Evolutionary conservation across 1,140 invertebrate species (phyloP).

Genomic region (Asbolus verrucosus): DNA sequence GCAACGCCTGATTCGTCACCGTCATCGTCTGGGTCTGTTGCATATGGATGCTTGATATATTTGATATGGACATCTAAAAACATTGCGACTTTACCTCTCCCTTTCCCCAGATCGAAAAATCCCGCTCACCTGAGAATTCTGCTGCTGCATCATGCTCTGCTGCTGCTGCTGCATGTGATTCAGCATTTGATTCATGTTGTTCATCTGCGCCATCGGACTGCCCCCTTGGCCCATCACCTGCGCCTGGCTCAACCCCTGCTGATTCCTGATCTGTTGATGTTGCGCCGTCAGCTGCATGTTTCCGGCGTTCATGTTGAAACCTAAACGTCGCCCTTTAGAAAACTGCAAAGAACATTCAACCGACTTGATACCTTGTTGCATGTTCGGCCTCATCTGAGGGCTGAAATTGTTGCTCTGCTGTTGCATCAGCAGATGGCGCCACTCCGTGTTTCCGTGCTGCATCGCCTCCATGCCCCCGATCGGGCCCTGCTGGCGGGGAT

Average conservation of each 20-base stretch:
- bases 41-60: constrained; percentile 75
- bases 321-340: no score
- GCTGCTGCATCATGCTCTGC: constrained; percentile 65
- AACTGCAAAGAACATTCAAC: not conserved
- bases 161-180: constrained; percentile 64
- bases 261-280: constrained; percentile 62
- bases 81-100: not conserved
- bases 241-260: constrained; percentile 54
- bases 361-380: constrained; percentile 71
- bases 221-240: constrained; percentile 53
- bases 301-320: constrained; percentile 61
- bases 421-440: constrained; percentile 80
- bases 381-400: constrained; percentile 72
- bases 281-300: constrained; percentile 62
- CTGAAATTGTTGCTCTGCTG: constrained; percentile 70
- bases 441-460: constrained; percentile 67
- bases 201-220: constrained; percentile 64
- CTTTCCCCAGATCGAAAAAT: constrained; percentile 1
- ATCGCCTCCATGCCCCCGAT: constrained; percentile 58
- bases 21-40: constrained; percentile 74
- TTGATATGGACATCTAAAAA: constrained; percentile 70
- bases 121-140: constrained; percentile 62
- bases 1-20: constrained; percentile 65
- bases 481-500: constrained; percentile 64
- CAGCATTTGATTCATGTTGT: constrained; percentile 67